These are phyloP conservation scores for Danio choprae DNA, from an alignment of 2,797 vertebrate genomes.

Conservation along the genomic window DNA sequence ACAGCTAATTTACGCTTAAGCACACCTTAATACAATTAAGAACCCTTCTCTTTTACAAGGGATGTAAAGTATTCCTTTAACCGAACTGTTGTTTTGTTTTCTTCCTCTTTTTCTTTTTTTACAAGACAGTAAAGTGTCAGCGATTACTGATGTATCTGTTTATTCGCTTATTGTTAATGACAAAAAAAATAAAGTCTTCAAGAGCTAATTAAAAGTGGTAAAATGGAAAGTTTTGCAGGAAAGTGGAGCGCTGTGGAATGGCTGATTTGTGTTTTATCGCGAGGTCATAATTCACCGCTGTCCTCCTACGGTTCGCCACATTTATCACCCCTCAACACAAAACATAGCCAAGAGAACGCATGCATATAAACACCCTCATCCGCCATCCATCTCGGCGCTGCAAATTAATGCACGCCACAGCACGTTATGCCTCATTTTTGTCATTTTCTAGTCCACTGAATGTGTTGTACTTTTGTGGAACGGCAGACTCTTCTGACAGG, in stretches of 20 bases:
- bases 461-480: constrained; percentile 70
- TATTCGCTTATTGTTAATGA: not conserved
- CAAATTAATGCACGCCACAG: constrained; percentile 87
- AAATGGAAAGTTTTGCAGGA: constrained; percentile 3
- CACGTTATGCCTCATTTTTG: constrained; percentile 92
- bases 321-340: constrained; percentile 90
- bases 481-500: constrained; percentile 13
- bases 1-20: not conserved
- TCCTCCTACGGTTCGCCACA: constrained; percentile 85
- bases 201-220: constrained; percentile 5
- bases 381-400: constrained; percentile 88
- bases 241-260: constrained; percentile 64
- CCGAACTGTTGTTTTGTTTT: not conserved
- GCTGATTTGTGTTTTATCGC: constrained; percentile 85
- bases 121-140: not conserved
- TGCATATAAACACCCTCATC: constrained; percentile 87
- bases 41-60: not conserved
- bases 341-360: constrained; percentile 87
- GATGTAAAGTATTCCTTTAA: not conserved
- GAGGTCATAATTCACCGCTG: constrained; percentile 91
- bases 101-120: not conserved
- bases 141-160: not conserved
- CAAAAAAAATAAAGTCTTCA: not conserved
- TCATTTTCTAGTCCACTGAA: constrained; percentile 83
- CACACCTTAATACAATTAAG: not conserved